Conservation (phyloP, 2,797 vertebrate species). For the Ataeniobius toweri region DNA sequence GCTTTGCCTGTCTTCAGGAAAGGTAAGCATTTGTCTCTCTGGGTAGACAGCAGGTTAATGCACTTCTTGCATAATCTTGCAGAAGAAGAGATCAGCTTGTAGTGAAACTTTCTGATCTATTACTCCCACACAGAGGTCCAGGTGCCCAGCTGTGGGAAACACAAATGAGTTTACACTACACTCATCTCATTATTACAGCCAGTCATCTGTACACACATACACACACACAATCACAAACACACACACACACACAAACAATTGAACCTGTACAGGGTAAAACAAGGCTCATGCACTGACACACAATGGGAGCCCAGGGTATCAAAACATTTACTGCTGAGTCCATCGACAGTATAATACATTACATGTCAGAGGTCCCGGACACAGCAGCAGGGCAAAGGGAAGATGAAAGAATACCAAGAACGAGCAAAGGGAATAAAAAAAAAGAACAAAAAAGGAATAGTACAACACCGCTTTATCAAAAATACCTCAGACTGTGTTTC, state of each 20-base stretch:
- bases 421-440: background rate
- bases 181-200: background rate
- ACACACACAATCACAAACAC: constrained; percentile 3
- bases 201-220: constrained; percentile 2
- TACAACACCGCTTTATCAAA: background rate
- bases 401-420: constrained; percentile 24
- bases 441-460: constrained; percentile 2
- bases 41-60: constrained; percentile 39
- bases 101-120: constrained; percentile 48
- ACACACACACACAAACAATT: constrained; percentile 2
- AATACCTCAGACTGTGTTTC: background rate
- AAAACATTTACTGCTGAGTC: constrained; percentile 57
- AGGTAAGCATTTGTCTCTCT: constrained; percentile 10
- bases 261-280: constrained; percentile 11
- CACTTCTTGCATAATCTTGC: constrained; percentile 34
- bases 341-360: constrained; percentile 68
- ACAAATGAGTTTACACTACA: constrained; percentile 15
- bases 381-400: constrained; percentile 40
- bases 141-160: constrained; percentile 28
- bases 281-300: constrained; percentile 25
- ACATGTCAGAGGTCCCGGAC: constrained; percentile 56
- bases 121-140: constrained; percentile 39
- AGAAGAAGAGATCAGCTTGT: constrained; percentile 18
- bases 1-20: background rate
- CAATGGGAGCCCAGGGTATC: constrained; percentile 42